Evolutionary conservation across 2,113 vertebrate genomes (phyloP).

Genomic region (Tauraco erythrolophus): DNA sequence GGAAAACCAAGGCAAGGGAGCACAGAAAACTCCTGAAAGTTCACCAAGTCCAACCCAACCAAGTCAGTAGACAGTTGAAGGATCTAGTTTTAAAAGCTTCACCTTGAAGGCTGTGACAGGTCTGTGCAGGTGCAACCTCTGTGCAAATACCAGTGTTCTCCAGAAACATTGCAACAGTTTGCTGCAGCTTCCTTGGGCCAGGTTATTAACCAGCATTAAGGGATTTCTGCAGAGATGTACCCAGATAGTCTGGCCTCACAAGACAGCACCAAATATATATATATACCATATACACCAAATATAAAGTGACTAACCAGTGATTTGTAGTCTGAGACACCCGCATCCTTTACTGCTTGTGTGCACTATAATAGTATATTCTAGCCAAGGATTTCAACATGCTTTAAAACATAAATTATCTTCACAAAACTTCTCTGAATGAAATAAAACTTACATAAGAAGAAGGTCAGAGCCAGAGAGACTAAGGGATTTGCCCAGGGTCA

Average conservation of each 20-base stretch:
- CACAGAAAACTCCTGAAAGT: neutral
- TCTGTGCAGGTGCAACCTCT: neutral
- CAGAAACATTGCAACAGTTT: neutral
- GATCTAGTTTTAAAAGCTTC: neutral
- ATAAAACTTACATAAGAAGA: neutral
- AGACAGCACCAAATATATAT: neutral
- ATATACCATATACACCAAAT: neutral
- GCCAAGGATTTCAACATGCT: neutral
- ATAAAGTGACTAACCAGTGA: neutral
- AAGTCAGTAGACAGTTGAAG: neutral
- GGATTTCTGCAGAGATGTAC: neutral
- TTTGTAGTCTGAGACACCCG: neutral
- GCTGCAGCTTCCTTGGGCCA: neutral
- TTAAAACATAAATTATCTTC: slow-evolving; percentile 5
- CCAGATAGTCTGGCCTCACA: neutral
- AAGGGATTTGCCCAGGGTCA: slow-evolving; percentile 14
- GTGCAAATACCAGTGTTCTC: neutral
- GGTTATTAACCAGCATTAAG: neutral
- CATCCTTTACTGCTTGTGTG: neutral
- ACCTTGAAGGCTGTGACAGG: neutral
- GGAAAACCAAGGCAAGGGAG: neutral
- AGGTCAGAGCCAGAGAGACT: neutral
- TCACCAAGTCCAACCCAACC: accelerated
- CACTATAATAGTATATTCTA: neutral
- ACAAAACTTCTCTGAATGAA: slow-evolving; percentile 13